Evolutionary conservation across 2,888 invertebrate species (phyloP).

Genomic region (Tenthredo mesomela): DNA sequence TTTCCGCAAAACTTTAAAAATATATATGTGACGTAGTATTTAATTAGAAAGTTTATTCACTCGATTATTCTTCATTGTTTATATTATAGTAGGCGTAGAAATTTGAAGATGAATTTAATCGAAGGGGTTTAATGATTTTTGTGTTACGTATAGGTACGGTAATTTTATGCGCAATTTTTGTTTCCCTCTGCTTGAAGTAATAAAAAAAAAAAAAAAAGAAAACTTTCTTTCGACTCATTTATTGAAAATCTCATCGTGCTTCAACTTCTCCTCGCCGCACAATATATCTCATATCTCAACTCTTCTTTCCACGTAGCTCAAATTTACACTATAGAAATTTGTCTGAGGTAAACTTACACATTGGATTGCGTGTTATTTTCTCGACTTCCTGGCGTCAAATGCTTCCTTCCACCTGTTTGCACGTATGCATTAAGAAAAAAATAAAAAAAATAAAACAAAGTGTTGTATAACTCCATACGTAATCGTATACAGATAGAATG

Average conservation of each 20-base stretch:
- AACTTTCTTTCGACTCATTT: slow-evolving; percentile 14
- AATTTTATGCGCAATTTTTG: neutral
- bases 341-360: neutral
- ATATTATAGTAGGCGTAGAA: neutral
- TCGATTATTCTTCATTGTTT: neutral
- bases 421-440: neutral
- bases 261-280: neutral
- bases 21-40: neutral
- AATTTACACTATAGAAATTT: slow-evolving; percentile 32
- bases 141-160: neutral
- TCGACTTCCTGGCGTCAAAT: neutral
- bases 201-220: neutral
- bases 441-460: neutral
- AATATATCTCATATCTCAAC: neutral
- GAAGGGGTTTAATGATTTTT: neutral
- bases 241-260: neutral
- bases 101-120: neutral
- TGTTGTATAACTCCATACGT: neutral
- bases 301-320: neutral
- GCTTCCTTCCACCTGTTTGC: neutral
- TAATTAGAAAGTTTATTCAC: neutral
- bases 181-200: neutral
- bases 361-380: slow-evolving; percentile 4
- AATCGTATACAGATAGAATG: neutral
- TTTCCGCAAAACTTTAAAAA: neutral